These are phyloP conservation scores for Desoria tigrina DNA, from an alignment of 2,888 invertebrate genomes.

Conservation along the genomic window DNA sequence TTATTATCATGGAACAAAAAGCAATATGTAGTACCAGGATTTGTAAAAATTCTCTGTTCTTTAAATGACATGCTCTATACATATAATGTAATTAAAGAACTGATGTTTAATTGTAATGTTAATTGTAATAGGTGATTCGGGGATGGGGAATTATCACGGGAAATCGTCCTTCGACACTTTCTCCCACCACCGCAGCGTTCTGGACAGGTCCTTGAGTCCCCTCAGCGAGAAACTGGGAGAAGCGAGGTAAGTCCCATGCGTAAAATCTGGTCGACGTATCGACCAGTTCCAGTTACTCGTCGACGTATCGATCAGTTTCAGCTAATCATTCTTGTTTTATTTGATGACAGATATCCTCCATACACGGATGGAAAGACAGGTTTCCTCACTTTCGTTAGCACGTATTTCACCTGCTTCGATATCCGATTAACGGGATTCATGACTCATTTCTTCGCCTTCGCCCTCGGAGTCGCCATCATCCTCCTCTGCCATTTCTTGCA, in stretches of 20 bases:
- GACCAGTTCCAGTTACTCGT: no score
- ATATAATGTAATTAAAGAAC: no score
- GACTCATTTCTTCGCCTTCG: constrained; percentile 27
- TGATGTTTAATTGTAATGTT: no score
- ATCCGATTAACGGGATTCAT: constrained; percentile 13
- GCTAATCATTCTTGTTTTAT: no score
- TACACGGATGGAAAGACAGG: constrained; percentile 73
- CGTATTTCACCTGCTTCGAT: constrained; percentile 34
- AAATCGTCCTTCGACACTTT: constrained; percentile 87
- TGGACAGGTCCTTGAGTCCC: constrained; percentile 50
- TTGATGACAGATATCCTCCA: constrained; percentile 75
- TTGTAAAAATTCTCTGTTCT: no score
- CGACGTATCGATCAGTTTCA: no score
- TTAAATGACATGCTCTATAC: no score
- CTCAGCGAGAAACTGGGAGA: constrained; percentile 42
- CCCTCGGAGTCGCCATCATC: constrained; percentile 20
- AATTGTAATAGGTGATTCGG: constrained; percentile 28
- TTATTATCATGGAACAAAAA: no score
- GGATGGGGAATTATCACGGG: constrained; percentile 74
- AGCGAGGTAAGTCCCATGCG: constrained; percentile 1
- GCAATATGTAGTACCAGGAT: no score
- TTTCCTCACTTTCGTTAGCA: constrained; percentile 58
- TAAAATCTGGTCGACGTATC: no score
- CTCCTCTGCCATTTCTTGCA: no score
- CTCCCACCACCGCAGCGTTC: constrained; percentile 75